Evolutionary conservation across 2,797 vertebrate genomes (phyloP), one percentile per base, ranked within the genome.

Genomic region (Karalla daura): DNA sequence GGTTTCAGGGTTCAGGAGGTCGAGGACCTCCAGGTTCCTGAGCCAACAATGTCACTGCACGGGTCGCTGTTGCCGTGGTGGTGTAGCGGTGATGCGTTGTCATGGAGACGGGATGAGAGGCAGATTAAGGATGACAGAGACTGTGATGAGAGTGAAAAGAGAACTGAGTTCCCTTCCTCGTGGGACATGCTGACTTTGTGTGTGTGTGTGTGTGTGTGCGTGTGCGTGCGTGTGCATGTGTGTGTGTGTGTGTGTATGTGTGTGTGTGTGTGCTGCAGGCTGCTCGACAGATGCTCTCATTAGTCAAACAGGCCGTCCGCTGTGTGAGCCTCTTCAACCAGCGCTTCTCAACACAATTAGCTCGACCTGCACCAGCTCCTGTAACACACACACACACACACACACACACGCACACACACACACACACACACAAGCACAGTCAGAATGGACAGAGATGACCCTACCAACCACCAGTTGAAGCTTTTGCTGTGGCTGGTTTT

Each of bases 271-370:
- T 1, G 59, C 59, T 81, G 65, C 63, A 69, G 79, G 76, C 77
- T 79, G 75, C 71, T 82, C 64, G 68, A 88, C 85, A 88, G 83
- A 79, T 85, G 79, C 80, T 84, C 83, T 91, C 88, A 89, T 89
- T 89, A 91, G 84, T 83, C 83, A 72, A 87, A 89, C 84, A 86
- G 76, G 70, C 74, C 37, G 59, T 81, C 64, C 60, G 63, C 76
- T 72, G 62, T 60, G 70, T 61, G 70, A 84, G 76, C 60, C 67
- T 88, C 87, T 88, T 88, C 86, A 77, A 80, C 88, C 61, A 47
- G 59, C 78, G 40, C 63, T 71, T 76, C 80, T 86, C 56, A 71
- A 55, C 62, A 68, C 76, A 82, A 80, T 82, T 80, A 89, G 76
- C 74, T 65, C 44, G 32, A 78, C 61, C 67, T 24, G 66, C 66